Conservation (phyloP, 2,888 invertebrate species). For the Tetropium fuscum region DNA sequence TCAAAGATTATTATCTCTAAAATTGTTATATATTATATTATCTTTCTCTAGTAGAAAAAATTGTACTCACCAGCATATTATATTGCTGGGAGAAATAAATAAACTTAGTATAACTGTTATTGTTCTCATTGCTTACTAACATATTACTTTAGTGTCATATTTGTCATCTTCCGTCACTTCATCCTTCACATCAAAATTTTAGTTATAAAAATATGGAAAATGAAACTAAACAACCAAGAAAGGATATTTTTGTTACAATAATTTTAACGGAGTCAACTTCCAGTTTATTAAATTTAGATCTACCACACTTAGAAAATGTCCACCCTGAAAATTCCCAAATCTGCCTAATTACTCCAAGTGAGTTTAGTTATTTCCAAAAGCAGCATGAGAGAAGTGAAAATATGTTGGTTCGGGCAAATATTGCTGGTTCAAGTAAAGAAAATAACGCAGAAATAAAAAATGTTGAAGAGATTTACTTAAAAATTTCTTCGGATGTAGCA, state of each 20-base stretch:
- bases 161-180: conserved; percentile 20
- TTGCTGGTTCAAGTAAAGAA: conserved; percentile 7
- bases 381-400: conserved; percentile 15
- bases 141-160: neutral
- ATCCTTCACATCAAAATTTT: conserved; percentile 20
- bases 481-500: conserved; percentile 52
- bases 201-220: conserved; percentile 33
- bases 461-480: conserved; percentile 38
- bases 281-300: conserved; percentile 55
- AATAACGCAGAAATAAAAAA: neutral
- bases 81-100: conserved; percentile 8
- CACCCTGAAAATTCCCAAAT: conserved; percentile 50
- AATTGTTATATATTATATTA: conserved; percentile 25
- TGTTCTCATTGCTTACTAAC: neutral
- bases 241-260: conserved; percentile 57
- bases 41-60: conserved; percentile 5
- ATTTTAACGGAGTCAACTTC: conserved; percentile 60
- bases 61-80: neutral
- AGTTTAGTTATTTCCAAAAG: conserved; percentile 37
- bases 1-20: conserved; percentile 27
- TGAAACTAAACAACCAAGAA: conserved; percentile 30
- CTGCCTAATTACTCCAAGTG: conserved; percentile 48
- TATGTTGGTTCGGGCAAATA: neutral
- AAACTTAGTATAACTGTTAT: neutral
- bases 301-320: conserved; percentile 57